These are phyloP conservation scores for Varanus salvator DNA, from an alignment of 2,113 vertebrate species.

Conservation along the genomic window DNA sequence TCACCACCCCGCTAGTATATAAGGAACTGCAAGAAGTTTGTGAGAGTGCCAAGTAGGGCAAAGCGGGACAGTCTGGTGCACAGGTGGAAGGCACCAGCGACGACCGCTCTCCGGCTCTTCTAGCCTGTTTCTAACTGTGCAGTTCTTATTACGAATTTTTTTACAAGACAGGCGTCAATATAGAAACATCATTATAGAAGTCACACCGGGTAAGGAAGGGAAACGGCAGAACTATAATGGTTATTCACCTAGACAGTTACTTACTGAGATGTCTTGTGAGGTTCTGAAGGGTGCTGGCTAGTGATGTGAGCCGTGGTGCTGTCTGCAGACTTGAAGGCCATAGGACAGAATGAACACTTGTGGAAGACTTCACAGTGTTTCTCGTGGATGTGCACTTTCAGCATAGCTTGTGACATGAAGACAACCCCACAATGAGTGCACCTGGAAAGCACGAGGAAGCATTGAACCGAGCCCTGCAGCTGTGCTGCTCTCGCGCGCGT, in stretches of 20 bases:
- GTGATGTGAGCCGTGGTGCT: conserved; percentile 85
- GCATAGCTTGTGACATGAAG: conserved; percentile 87
- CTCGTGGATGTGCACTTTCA: conserved; percentile 92
- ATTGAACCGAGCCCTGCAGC: neutral
- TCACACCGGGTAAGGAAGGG: neutral
- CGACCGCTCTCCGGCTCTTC: neutral
- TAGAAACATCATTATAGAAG: neutral
- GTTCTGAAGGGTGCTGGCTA: conserved; percentile 83
- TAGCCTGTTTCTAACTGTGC: neutral
- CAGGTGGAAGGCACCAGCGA: neutral
- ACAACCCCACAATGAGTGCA: conserved; percentile 94
- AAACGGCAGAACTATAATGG: neutral
- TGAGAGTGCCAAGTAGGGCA: neutral
- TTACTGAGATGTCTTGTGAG: conserved; percentile 87
- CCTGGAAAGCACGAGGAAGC: conserved; percentile 69
- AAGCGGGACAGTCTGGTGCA: neutral
- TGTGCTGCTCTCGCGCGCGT: neutral
- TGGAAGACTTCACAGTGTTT: conserved; percentile 94
- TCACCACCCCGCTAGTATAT: too few relatives aligned
- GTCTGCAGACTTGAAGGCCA: conserved; percentile 92
- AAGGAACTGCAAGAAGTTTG: too few relatives aligned
- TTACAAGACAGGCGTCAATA: too few relatives aligned
- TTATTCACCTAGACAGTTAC: conserved; percentile 50
- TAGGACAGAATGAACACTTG: conserved; percentile 92
- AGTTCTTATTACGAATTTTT: neutral